Conservation (phyloP, 2,113 vertebrate species). For the Isichthys henryi region DNA sequence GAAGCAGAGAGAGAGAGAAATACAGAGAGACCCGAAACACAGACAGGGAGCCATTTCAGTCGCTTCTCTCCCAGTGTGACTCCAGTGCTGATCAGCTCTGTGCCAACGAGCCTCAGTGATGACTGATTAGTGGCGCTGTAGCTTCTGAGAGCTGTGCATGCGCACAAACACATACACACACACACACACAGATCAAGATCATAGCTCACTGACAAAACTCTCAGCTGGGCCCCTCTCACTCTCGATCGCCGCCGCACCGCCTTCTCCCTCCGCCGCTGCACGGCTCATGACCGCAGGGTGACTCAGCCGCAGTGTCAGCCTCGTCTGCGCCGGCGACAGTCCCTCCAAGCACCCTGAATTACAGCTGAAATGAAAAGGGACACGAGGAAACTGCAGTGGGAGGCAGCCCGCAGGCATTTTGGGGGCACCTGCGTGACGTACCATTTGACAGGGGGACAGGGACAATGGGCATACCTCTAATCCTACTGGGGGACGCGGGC, state of each 20-base stretch:
- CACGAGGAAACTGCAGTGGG: not conserved
- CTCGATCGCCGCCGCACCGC: not conserved
- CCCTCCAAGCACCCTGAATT: not conserved
- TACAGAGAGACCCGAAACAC: not conserved
- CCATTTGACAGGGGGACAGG: constrained; percentile 44
- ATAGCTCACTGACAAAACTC: not conserved
- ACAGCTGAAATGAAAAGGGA: not conserved
- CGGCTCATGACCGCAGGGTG: not conserved
- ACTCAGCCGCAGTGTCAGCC: not conserved
- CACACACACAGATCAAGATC: not conserved
- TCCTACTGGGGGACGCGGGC: constrained; percentile 42
- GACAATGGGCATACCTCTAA: constrained; percentile 19
- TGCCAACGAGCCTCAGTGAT: constrained; percentile 11
- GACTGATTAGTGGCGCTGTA: not conserved
- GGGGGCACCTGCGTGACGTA: constrained; percentile 51
- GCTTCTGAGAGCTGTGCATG: not conserved
- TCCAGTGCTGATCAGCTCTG: not conserved
- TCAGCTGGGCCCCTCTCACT: not conserved
- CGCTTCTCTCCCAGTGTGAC: not conserved
- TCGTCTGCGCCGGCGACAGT: not conserved
- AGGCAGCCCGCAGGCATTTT: constrained; percentile 55
- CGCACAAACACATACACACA: not conserved
- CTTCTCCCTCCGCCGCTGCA: too few species aligned
- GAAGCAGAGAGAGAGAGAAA: not conserved
- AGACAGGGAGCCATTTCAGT: not conserved